Evolutionary conservation across 2,797 vertebrate species (phyloP).

Genomic region (Chanos chanos): DNA sequence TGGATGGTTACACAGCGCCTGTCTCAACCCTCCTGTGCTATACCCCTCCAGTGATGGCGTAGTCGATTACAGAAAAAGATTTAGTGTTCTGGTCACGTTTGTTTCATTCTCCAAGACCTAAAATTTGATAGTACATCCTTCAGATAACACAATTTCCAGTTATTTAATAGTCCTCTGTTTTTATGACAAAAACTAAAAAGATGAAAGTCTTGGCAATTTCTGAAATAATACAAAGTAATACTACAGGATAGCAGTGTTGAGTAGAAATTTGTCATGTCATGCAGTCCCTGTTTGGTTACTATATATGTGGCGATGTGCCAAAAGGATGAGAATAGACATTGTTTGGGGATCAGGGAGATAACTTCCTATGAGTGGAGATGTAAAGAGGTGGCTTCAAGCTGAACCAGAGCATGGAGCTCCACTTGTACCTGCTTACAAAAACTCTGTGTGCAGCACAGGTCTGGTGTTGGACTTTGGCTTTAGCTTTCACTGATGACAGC

Average conservation of each 20-base stretch:
- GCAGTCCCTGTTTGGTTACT: constrained; percentile 56
- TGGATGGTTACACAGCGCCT: constrained; percentile 59
- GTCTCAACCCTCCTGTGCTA: too few species aligned
- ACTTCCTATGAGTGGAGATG: neutral
- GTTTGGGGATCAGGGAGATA: constrained; percentile 37
- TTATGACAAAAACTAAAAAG: constrained; percentile 44
- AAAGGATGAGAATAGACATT: constrained; percentile 51
- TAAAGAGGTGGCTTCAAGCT: constrained; percentile 45
- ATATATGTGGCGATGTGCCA: constrained; percentile 49
- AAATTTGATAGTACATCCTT: constrained; percentile 56
- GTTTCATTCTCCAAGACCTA: constrained; percentile 43
- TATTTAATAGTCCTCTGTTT: constrained; percentile 52
- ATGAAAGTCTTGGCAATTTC: constrained; percentile 30
- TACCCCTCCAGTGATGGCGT: too few species aligned
- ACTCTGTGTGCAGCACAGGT: constrained; percentile 66
- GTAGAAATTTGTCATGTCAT: constrained; percentile 61
- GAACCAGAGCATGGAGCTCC: constrained; percentile 41
- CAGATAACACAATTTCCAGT: constrained; percentile 64
- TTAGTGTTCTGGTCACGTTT: too few species aligned
- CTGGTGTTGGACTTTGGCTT: constrained; percentile 78
- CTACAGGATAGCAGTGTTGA: constrained; percentile 35
- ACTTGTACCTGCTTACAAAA: constrained; percentile 61
- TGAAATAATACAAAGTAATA: constrained; percentile 35
- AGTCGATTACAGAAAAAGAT: too few species aligned
- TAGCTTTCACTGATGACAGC: constrained; percentile 74